phyloP scores from a whole-genome alignment of 1,140 invertebrate genomes.

The Notospermus geniculatus region DNA sequence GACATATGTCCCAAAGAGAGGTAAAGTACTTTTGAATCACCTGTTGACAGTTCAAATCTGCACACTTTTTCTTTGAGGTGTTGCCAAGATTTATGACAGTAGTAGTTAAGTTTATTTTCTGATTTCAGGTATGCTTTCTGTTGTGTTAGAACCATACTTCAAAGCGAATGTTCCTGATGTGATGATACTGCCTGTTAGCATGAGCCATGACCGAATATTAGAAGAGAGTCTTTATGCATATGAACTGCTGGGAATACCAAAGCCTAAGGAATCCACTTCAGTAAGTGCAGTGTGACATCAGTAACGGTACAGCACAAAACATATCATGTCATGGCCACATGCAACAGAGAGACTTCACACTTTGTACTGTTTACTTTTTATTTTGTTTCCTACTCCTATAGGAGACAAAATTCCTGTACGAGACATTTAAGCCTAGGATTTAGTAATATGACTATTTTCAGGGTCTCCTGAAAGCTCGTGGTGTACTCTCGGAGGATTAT shows the following conservation, averaged over 20 bases:
- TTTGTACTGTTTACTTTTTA: no score
- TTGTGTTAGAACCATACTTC: conserved; percentile 74
- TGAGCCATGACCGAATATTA: conserved; percentile 89
- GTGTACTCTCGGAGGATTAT: conserved; percentile 74
- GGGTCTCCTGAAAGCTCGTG: conserved; percentile 78
- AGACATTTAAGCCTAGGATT: no score
- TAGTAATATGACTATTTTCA: no score
- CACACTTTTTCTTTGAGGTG: no score
- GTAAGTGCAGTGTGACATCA: no score
- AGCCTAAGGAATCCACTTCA: conserved; percentile 91
- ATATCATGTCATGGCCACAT: no score
- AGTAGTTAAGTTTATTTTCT: not conserved
- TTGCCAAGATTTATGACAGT: not conserved
- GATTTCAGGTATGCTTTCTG: conserved; percentile 74
- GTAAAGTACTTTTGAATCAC: conserved; percentile 61
- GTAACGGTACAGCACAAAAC: no score
- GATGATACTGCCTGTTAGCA: conserved; percentile 86
- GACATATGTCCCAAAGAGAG: conserved; percentile 85
- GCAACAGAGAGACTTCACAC: no score
- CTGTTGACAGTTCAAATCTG: no score
- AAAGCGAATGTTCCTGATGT: conserved; percentile 76
- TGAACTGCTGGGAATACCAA: conserved; percentile 91
- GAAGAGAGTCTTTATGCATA: conserved; percentile 92
- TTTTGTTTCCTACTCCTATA: no score
- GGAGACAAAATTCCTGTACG: no score